Percentiles rank a stretch among this genome's conserved stretches.
phyloP scores from a whole-genome alignment of 2,797 vertebrate species.

The Aeoliscus strigatus region DNA sequence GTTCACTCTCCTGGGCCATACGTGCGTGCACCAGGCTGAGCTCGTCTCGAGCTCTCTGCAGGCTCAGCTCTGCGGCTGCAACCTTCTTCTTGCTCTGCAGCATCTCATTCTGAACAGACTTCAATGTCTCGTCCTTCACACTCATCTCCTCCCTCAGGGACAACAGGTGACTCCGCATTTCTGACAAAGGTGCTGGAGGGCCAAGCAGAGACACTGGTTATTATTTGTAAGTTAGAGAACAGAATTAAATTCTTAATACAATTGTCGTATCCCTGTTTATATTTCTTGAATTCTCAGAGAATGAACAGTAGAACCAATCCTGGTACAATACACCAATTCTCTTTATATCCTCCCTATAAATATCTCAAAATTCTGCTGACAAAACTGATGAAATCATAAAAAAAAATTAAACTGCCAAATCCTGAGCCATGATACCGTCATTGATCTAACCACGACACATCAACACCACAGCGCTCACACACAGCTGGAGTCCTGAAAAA shows the following conservation, averaged over 20 bases:
- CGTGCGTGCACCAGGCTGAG: constrained; percentile 55
- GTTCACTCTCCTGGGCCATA: constrained; percentile 65
- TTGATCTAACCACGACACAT: neutral
- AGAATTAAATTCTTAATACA: no score
- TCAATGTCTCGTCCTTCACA: constrained; percentile 49
- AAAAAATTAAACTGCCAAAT: neutral
- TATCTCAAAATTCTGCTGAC: no score
- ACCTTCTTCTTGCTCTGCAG: constrained; percentile 63
- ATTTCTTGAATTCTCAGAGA: no score
- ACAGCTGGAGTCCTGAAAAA: constrained; percentile 1
- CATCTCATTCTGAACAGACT: constrained; percentile 57
- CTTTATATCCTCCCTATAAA: no score
- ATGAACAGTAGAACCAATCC: no score
- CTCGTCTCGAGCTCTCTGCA: constrained; percentile 59
- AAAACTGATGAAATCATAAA: no score
- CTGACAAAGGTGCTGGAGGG: constrained; percentile 30
- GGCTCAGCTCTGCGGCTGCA: constrained; percentile 54
- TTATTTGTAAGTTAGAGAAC: neutral
- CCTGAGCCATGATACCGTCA: neutral
- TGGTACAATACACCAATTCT: no score
- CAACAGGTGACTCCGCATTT: constrained; percentile 49
- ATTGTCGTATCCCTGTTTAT: no score
- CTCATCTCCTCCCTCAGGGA: constrained; percentile 67
- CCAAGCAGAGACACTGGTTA: constrained; percentile 11
- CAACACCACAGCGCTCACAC: constrained; percentile 8